These are phyloP conservation scores for Acrobasis consociella DNA, from an alignment of 2,888 invertebrate species.

Conservation along the genomic window DNA sequence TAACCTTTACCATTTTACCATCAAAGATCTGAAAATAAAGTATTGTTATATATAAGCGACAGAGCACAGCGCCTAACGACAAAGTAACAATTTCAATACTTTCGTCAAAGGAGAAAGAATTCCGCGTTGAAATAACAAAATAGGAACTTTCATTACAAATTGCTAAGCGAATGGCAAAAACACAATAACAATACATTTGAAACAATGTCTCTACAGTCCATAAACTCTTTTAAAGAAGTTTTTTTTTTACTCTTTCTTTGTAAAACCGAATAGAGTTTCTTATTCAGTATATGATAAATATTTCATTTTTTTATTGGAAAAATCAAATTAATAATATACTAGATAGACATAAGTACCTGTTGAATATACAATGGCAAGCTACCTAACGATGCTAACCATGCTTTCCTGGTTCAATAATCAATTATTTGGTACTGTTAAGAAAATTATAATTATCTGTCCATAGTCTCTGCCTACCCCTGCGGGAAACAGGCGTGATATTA, in stretches of 20 bases:
- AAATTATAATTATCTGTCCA: too few species aligned
- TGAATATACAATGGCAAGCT: too few species aligned
- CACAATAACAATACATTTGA: constrained; percentile 3
- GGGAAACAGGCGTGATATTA: too few species aligned
- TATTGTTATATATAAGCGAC: neutral
- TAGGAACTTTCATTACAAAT: constrained; percentile 8
- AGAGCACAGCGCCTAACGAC: neutral
- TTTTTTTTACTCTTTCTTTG: neutral
- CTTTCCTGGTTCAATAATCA: too few species aligned
- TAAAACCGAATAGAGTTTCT: neutral
- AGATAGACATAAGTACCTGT: too few species aligned
- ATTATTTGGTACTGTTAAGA: too few species aligned
- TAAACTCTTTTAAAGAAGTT: neutral
- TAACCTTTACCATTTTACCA: too few species aligned
- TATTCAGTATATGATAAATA: too few species aligned
- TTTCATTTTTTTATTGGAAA: too few species aligned
- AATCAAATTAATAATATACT: too few species aligned
- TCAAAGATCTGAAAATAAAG: neutral
- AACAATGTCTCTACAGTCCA: neutral
- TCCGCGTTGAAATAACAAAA: neutral
- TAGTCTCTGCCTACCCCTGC: too few species aligned
- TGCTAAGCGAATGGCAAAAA: neutral
- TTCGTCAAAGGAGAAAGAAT: constrained; percentile 5
- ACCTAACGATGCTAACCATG: too few species aligned
- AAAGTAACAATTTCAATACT: constrained; percentile 14